Evolutionary conservation across 2,113 vertebrate genomes (phyloP), one percentile per base, ranked within the genome.

Genomic region (Gallinago undulata): DNA sequence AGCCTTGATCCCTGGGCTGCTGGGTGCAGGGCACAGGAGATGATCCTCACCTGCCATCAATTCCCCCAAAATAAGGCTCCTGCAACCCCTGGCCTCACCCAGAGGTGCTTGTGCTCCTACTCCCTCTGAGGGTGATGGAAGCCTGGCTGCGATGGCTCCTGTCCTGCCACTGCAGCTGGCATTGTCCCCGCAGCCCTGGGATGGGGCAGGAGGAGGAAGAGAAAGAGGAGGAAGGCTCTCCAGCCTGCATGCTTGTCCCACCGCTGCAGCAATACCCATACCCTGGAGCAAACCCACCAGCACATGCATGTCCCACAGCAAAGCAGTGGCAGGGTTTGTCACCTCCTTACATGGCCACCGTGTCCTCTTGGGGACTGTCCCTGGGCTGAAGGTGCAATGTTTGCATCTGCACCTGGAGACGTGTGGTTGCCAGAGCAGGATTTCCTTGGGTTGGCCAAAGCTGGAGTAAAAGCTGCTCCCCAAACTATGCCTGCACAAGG

Each of bases 331-430:
- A 21, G 30, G 39, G 23, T 43, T 41, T 85, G 75, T 79, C 16
- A 47, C 88, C 55, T 89, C 45, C 80, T 39, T 11, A 15, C 72
- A 3, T 5, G 11, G 7, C 62, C 25, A 28, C n/a, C 3, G 0
- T 2, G 28, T 11, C 62, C 84, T 11, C 51, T 10, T 1, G 3
- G 43, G 53, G 7, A 11, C 70, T 3, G n/a, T 15, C 23, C 56
- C 39, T 27, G 1, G 23, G 25, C 37, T 17, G 0, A 74, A 56
- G 60, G 9, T 8, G 25, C 57, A 17, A 18, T 11, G 3, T 10
- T 39, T 19, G 19, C n/a, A 4, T 0, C 1, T 3, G 5, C 7
- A 18, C 25, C 51, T 11, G 2, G 23, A 59, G 28, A 48, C 0
- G 2, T 14, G 18, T 5, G 28, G 4, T 0, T 64, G 31, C 63